Evolutionary conservation across 1,140 invertebrate genomes (phyloP).

Genomic region (Aphaenogaster floridana): DNA sequence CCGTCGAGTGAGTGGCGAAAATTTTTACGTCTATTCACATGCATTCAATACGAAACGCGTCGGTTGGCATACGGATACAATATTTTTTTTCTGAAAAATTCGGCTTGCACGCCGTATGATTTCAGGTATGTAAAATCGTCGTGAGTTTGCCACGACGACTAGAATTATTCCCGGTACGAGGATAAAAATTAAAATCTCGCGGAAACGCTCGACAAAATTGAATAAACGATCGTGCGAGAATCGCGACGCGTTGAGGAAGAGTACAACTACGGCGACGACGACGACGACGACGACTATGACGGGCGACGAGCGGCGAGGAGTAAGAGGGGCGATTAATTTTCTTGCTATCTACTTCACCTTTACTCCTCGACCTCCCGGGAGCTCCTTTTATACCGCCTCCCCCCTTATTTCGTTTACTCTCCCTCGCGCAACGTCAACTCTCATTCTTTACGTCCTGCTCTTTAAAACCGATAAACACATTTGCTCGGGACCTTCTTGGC

Average conservation of each 20-base stretch:
- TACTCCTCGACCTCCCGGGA: constrained; percentile 22
- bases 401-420: constrained; percentile 26
- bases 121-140: constrained; percentile 2
- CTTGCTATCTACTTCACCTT: constrained; percentile 51
- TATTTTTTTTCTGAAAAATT: not conserved
- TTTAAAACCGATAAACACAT: constrained; percentile 74
- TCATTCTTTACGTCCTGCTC: constrained; percentile 31
- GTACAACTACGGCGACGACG: constrained; percentile 13
- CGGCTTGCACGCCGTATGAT: not conserved
- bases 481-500: constrained; percentile 54
- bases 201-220: constrained; percentile 35
- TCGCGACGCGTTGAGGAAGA: constrained; percentile 41
- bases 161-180: constrained; percentile 25
- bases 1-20: not conserved
- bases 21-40: not conserved
- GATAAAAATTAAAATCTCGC: constrained; percentile 49
- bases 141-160: not conserved
- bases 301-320: constrained; percentile 26
- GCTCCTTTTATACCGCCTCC: constrained; percentile 32
- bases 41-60: not conserved
- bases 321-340: constrained; percentile 55
- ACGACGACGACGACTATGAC: not conserved
- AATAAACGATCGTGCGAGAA: constrained; percentile 53
- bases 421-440: constrained; percentile 24
- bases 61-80: not conserved